phyloP scores from a whole-genome alignment of 2,888 invertebrate genomes.

The Eupithecia subumbrata region DNA sequence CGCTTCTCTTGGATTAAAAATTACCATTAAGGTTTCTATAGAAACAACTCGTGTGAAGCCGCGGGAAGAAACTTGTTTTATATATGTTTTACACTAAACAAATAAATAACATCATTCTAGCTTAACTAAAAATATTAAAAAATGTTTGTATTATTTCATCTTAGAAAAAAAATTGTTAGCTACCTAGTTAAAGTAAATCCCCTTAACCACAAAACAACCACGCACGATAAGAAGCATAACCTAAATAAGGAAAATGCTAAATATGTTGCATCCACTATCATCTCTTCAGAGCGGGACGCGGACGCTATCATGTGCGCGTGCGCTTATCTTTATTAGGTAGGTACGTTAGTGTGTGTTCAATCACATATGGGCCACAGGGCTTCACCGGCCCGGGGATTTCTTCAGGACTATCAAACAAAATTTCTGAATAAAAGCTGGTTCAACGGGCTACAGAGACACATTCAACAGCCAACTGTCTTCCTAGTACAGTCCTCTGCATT shows the following conservation, averaged over 20 bases:
- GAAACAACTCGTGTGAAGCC: neutral
- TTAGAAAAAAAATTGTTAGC: neutral
- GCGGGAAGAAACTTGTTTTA: too few relatives aligned
- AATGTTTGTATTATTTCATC: neutral
- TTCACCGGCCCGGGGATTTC: constrained; percentile 31
- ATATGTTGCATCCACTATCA: neutral
- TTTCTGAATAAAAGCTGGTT: constrained; percentile 23
- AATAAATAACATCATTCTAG: neutral
- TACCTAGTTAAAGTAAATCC: constrained; percentile 8
- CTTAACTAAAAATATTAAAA: neutral
- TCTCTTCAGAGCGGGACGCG: neutral
- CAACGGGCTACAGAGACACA: constrained; percentile 19
- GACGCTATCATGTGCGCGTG: neutral
- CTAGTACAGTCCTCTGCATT: neutral
- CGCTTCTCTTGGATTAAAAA: neutral
- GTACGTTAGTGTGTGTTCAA: neutral
- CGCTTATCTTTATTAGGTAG: constrained; percentile 2
- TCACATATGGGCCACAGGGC: neutral
- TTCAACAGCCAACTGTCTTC: constrained; percentile 8
- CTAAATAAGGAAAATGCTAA: neutral
- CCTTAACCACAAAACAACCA: neutral
- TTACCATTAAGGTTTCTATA: neutral
- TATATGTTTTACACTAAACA: neutral
- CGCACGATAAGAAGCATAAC: neutral
- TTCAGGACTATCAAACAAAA: constrained; percentile 17